These are phyloP conservation scores for Chiroxiphia lanceolata DNA, from an alignment of 2,797 vertebrate genomes.

Conservation along the genomic window DNA sequence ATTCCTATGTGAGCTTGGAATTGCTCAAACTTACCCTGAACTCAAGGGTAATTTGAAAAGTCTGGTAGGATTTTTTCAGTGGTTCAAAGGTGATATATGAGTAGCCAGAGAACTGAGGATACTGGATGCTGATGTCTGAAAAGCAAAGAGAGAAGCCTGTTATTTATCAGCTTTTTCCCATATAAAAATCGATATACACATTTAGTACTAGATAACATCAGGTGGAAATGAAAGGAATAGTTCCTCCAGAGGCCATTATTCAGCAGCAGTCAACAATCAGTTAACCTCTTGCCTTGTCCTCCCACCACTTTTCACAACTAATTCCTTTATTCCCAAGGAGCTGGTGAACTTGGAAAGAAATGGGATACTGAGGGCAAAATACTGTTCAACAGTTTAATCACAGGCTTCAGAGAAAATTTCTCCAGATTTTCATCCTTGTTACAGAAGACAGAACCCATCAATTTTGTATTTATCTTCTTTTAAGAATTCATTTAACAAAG, in stretches of 20 bases:
- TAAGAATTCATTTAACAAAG: neutral
- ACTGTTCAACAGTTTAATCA: neutral
- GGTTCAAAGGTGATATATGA: slow-evolving; percentile 95
- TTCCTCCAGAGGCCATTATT: neutral
- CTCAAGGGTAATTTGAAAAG: slow-evolving; percentile 91
- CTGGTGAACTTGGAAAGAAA: neutral
- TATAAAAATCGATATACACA: neutral
- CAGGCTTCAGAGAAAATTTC: neutral
- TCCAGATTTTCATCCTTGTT: neutral
- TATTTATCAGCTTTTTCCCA: neutral
- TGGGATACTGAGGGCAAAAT: neutral
- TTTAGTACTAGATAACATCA: neutral
- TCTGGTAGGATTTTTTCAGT: slow-evolving; percentile 93
- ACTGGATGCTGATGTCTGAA: slow-evolving; percentile 86
- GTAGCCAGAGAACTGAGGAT: slow-evolving; percentile 90
- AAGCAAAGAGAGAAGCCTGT: slow-evolving; percentile 12
- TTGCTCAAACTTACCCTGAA: slow-evolving; percentile 85
- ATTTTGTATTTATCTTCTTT: neutral
- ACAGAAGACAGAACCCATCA: neutral
- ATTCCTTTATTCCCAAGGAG: neutral
- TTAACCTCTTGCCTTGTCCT: neutral
- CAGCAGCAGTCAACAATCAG: neutral
- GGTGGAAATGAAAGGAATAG: neutral
- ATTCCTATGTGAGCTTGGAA: neutral
- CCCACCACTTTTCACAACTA: neutral